A percentile compares a stretch with the other conserved stretches of the same genome.
Evolutionary conservation across 2,888 invertebrate species (phyloP).

Genomic region (Ischnura elegans): DNA sequence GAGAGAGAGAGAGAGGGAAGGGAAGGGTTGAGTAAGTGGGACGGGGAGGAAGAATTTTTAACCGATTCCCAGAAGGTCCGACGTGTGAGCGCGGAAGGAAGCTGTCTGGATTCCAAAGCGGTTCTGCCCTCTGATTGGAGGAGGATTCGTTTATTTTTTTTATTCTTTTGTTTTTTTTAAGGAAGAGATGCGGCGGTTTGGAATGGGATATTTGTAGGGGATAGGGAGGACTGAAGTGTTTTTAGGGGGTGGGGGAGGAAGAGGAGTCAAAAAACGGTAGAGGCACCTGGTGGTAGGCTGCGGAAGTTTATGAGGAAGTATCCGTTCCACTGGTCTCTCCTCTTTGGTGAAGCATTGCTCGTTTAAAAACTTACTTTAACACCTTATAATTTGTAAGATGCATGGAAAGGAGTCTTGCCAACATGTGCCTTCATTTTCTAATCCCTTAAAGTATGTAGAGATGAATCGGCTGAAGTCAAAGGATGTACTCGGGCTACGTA

Average conservation of each 20-base stretch:
- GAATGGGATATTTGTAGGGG: background rate
- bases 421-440: too few species aligned
- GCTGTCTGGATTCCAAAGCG: conserved; percentile 44
- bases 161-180: background rate
- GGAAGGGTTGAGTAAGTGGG: background rate
- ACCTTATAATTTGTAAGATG: too few species aligned
- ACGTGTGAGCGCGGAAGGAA: conserved; percentile 60
- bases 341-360: too few species aligned
- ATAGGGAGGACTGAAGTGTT: background rate
- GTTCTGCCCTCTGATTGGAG: conserved; percentile 46
- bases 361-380: too few species aligned
- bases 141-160: background rate
- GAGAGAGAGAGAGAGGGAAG: background rate
- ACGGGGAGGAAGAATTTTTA: background rate
- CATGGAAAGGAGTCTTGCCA: too few species aligned
- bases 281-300: conserved; percentile 51
- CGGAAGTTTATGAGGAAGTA: conserved; percentile 36
- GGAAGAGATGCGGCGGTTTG: background rate
- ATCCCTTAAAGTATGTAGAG: too few species aligned
- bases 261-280: background rate
- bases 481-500: too few species aligned
- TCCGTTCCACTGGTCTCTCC: too few species aligned
- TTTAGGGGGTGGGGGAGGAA: background rate
- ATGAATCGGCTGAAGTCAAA: too few species aligned
- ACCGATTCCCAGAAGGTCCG: conserved; percentile 48